Base-by-base conservation (phyloP, 2,888 invertebrate genomes). In the Calameuta filiformis region DNA sequence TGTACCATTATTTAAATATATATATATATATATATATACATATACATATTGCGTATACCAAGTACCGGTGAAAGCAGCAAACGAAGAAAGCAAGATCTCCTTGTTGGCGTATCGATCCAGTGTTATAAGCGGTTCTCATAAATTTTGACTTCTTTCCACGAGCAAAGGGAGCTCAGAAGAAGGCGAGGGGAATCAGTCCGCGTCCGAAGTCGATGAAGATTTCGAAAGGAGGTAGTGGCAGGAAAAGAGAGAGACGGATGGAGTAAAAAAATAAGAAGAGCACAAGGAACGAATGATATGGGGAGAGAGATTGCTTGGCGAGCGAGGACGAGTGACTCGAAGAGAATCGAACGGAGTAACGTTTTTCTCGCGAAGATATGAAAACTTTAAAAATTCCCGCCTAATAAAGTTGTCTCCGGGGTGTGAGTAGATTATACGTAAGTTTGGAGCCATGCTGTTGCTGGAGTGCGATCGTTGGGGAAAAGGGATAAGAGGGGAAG, bases 401-500 rank as follows among this genome's bases (percentile, higher is more conserved):
- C 82, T 83, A 81, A 84, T 84, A 84, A 84, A 84, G 84, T 83
- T 84, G 82, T 81, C 81, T 78, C 81, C 76, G 40, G 79, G 79
- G 80, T 75, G 73, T 78, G 80, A 82, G 83, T 80, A 82, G 83
- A 84, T 84, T 84, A 84, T 82, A 84, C 82, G 80, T 79, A 81
- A 85, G 80, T 83, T 82, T 80, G 73, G 78, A 35, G 37, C 73
- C 74, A 78, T 79, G 79, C 77, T 79, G 80, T 80, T 81, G 81
- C 80, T 79, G 77, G 81, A 81, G 80, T 80, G 82, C 77, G 82
- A 83, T 81, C 81, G 81, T 81, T 79, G 82, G 82, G 82, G 82
- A 80, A 82, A 80, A 83, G 82, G 82, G 80, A 83, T 82, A 83
- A 83, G 82, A 84, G 82, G 82, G 82, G 83, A 79, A 33, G 82